Evolutionary conservation across 2,888 invertebrate genomes (phyloP), one percentile per base, ranked within the genome.

Genomic region (Notodonta dromedarius): DNA sequence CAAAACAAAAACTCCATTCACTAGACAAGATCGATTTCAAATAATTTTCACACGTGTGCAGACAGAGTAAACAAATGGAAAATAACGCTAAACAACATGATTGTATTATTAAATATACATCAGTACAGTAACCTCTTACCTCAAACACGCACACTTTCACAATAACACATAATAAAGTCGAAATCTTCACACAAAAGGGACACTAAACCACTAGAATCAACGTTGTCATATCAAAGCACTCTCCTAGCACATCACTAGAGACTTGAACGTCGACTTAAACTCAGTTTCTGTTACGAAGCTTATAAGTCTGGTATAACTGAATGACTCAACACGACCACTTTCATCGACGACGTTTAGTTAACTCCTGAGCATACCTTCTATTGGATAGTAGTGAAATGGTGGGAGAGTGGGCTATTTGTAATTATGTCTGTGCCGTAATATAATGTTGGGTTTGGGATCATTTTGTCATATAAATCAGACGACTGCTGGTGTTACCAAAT

Each of bases 361-460:
- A 90, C 89, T 90, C 87, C 76, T 75, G 82, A 80, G 80, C 82
- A 80, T 71, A 75, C 74, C 69, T 71, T 65, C 76, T 67, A 76
- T 70, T 78, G 78, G 74, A 70, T 66, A 66, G 70, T 61, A 72
- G 82, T 74, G 79, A 79, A 84, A 83, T 85, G 86, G 87, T 77
- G 85, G 89, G 85, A 85, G 82, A 63, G 62, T 63, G 61, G 56
- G 70, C 57, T 59, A 58, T 63, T 24, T 61, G 58, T 16, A 61
- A 57, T 24, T 53, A 46, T 53, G 44, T 11, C 39, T 60, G 14
- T 66, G 59, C 40, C 42, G 56, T 50, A 61, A 50, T 48, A 50
- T 53, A 44, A 39, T 50, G 13, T 52, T 13, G 51, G 24, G 24
- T 24, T 13, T 14, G n/a, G 11, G 13, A 12, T 48, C 6, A 24